Evolutionary conservation across 2,113 vertebrate species (phyloP), one percentile per base, ranked within the genome.

Genomic region (Garra rufa): DNA sequence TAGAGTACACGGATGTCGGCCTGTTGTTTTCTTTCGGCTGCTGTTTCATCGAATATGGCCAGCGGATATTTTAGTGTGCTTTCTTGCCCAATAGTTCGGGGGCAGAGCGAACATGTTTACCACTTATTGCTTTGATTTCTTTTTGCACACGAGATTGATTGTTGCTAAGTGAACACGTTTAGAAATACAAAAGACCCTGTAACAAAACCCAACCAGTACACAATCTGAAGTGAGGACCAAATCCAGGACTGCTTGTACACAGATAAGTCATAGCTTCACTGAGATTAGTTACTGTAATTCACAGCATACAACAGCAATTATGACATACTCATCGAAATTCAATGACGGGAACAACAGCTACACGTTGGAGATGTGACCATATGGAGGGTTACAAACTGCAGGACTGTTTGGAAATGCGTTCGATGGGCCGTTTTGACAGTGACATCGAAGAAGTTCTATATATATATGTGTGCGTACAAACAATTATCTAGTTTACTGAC

Each of bases 71-170:
- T 48, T 50, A 82, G 84, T 85, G 90, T 89, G 87, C 90, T 91
- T 90, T 69, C 3, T 83, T 85, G 91, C 89, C 87, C 81, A 87
- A 80, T 86, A 82, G 86, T 87, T 85, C 79, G 69, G 78, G 91
- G 88, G 88, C 87, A 83, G 88, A 89, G 89, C 78, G 76, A 88
- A 90, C 88, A 90, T 88, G 89, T 87, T 86, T 86, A 85, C 91
- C 88, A 92, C 88, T 95, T 95, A 95, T 95, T 95, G 94, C 94
- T 95, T 94, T 90, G 87, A 91, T 93, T 89, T 92, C 90, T 88
- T 92, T 92, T 93, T 94, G 92, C 93, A 91, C 92, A 92, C 87
- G 82, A 80, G 59, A 88, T 89, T 90, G 85, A 90, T 88, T 78
- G 92, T 90, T 91, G 91, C 88, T 86, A 81, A 76, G 75, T 89